These are phyloP conservation scores for Athalia circularis DNA, from an alignment of 2,888 invertebrate species.

Conservation along the genomic window DNA sequence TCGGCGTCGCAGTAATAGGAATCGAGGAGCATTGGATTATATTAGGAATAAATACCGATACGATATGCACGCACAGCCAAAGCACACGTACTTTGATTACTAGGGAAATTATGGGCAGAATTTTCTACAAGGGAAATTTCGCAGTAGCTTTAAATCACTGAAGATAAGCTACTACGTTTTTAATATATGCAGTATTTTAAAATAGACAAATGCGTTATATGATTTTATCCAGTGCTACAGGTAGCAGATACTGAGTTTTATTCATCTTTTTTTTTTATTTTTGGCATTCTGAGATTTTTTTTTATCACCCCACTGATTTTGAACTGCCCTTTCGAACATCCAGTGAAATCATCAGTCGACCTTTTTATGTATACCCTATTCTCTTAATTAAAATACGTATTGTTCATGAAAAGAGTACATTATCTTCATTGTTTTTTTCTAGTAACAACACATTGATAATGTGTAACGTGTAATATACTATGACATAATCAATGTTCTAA, in stretches of 20 bases:
- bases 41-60: conserved; percentile 9
- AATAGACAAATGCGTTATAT: too few species aligned
- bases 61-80: not conserved
- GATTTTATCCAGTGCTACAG: too few species aligned
- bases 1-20: not conserved
- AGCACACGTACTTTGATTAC: conserved; percentile 23
- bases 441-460: not conserved
- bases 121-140: not conserved
- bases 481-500: too few species aligned
- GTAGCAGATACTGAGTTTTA: too few species aligned
- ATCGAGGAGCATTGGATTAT: not conserved
- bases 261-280: not conserved
- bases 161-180: too few species aligned
- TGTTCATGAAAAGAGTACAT: not conserved
- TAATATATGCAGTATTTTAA: too few species aligned
- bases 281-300: not conserved
- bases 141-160: too few species aligned
- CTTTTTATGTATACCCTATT: not conserved
- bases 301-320: not conserved
- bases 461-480: too few species aligned
- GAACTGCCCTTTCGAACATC: not conserved
- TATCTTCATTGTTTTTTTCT: not conserved
- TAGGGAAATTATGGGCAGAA: not conserved
- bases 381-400: conserved; percentile 15
- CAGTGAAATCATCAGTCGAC: not conserved